Percentiles rank a stretch among this genome's conserved stretches.
Conservation (phyloP, 2,888 invertebrate species). For the Aleiodes leptofemur region DNA sequence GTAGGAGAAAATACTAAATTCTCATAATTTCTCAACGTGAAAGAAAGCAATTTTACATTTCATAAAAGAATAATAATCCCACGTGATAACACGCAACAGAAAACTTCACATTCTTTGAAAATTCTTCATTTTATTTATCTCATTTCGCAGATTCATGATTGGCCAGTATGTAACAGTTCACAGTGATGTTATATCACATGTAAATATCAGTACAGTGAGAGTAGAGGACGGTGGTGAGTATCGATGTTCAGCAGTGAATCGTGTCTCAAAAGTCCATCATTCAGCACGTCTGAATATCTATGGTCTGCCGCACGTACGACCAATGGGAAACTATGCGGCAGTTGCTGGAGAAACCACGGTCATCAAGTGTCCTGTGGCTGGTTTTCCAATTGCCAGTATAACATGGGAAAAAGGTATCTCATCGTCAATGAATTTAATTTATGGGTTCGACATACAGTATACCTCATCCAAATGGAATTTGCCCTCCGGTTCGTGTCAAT, state of each 20-base stretch:
- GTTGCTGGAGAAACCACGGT: slow-evolving; percentile 89
- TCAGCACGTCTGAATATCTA: slow-evolving; percentile 92
- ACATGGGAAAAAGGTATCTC: slow-evolving; percentile 92
- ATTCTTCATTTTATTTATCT: not conserved
- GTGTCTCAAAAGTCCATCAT: slow-evolving; percentile 87
- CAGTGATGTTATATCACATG: slow-evolving; percentile 94
- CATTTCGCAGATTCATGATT: slow-evolving; percentile 85
- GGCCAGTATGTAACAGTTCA: slow-evolving; percentile 94
- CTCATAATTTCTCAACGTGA: too few relatives aligned
- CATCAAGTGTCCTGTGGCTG: slow-evolving; percentile 93
- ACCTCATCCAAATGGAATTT: not conserved
- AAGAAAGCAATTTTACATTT: too few relatives aligned
- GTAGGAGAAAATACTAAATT: too few relatives aligned
- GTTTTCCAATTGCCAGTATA: slow-evolving; percentile 90
- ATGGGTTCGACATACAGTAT: slow-evolving; percentile 14
- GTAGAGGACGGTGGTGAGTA: slow-evolving; percentile 95
- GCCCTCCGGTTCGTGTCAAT: not conserved
- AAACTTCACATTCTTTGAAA: not conserved
- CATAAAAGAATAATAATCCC: too few relatives aligned
- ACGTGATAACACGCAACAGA: too few relatives aligned
- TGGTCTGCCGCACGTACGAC: slow-evolving; percentile 89
- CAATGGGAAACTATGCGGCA: slow-evolving; percentile 92
- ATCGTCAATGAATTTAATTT: slow-evolving; percentile 36
- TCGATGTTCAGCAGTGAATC: slow-evolving; percentile 89
- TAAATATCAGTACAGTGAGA: slow-evolving; percentile 91